These are phyloP conservation scores for Thelaira solivaga DNA, from an alignment of 2,888 invertebrate genomes.

Conservation along the genomic window DNA sequence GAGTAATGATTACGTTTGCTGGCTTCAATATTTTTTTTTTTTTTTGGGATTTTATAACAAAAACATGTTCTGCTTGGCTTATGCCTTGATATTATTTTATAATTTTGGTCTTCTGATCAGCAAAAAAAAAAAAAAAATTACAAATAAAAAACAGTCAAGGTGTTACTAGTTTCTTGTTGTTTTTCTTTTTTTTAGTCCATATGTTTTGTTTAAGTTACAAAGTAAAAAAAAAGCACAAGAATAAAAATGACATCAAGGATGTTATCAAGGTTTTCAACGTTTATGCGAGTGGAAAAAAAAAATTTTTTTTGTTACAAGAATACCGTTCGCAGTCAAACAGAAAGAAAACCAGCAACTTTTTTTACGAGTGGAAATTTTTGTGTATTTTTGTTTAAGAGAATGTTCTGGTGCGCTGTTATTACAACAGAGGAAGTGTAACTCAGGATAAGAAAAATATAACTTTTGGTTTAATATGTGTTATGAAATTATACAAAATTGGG, in stretches of 20 bases:
- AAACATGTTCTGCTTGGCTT: constrained; percentile 49
- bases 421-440: constrained; percentile 4
- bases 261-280: constrained; percentile 53
- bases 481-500: no score
- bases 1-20: constrained; percentile 32
- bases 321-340: constrained; percentile 4
- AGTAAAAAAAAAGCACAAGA: constrained; percentile 38
- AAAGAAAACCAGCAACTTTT: not conserved
- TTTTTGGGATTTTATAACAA: constrained; percentile 31
- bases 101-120: constrained; percentile 42
- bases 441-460: not conserved
- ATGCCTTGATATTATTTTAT: constrained; percentile 14
- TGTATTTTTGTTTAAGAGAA: not conserved
- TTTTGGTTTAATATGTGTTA: no score
- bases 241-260: constrained; percentile 61
- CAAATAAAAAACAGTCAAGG: constrained; percentile 48
- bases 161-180: constrained; percentile 43
- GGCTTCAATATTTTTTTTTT: no score
- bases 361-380: constrained; percentile 29
- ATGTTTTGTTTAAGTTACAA: constrained; percentile 8
- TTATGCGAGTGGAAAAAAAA: not conserved
- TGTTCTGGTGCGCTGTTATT: not conserved
- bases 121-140: constrained; percentile 6
- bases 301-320: constrained; percentile 17
- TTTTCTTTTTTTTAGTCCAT: not conserved